These are phyloP conservation scores for Pseudomugil tenellus DNA, from an alignment of 2,797 vertebrate genomes.

Conservation along the genomic window DNA sequence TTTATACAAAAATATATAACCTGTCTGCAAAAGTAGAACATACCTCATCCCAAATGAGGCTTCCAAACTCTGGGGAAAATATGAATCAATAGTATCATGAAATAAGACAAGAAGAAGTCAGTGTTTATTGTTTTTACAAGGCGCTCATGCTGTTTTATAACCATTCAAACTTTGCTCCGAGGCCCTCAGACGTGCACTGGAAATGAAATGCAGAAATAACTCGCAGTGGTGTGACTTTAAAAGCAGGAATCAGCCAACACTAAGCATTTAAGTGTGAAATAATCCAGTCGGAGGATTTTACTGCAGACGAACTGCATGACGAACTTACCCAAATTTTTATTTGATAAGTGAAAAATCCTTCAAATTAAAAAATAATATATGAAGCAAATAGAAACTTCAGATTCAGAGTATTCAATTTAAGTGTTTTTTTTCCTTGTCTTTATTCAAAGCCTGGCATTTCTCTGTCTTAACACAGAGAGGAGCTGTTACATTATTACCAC, in stretches of 20 bases:
- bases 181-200: conserved; percentile 11
- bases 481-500: conserved; percentile 67
- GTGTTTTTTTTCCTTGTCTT: background rate
- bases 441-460: conserved; percentile 10
- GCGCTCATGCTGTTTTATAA: conserved; percentile 11
- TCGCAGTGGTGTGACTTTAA: conserved; percentile 26
- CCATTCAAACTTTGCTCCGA: background rate
- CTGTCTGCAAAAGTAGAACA: conserved; percentile 36
- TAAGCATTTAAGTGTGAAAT: conserved; percentile 3
- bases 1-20: conserved; percentile 9
- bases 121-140: conserved; percentile 17
- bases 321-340: conserved; percentile 35
- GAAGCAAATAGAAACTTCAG: conserved; percentile 24
- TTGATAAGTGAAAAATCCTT: conserved; percentile 34
- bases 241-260: conserved; percentile 13
- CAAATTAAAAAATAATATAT: conserved; percentile 34
- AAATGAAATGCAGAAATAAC: conserved; percentile 17
- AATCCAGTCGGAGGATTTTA: conserved; percentile 19
- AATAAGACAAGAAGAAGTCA: conserved; percentile 16
- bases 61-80: conserved; percentile 31
- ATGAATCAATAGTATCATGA: conserved; percentile 9
- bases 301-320: conserved; percentile 3
- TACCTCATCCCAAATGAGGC: conserved; percentile 14
- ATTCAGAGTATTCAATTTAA: conserved; percentile 25
- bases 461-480: conserved; percentile 72